Evolutionary conservation across 1,140 invertebrate species (phyloP).

Genomic region (Apolygus lucorum): DNA sequence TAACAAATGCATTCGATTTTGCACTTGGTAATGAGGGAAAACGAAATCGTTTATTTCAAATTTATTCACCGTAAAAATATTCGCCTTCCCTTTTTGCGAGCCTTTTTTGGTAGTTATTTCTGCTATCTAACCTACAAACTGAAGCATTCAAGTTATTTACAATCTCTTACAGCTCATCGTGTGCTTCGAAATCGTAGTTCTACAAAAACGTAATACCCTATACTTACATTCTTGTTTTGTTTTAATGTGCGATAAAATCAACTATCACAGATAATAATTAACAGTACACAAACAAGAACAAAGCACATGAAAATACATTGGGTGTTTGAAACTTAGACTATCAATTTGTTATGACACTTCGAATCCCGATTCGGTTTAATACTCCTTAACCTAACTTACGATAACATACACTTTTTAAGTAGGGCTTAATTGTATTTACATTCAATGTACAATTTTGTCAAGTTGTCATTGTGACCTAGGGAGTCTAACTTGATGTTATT

Average conservation of each 20-base stretch:
- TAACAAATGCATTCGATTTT: neutral
- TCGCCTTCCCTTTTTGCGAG: too few relatives aligned
- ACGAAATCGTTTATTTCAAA: too few relatives aligned
- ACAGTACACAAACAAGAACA: constrained; percentile 35
- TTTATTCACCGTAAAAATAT: too few relatives aligned
- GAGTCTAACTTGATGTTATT: too few relatives aligned
- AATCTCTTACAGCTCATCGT: too few relatives aligned
- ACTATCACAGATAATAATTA: constrained; percentile 27
- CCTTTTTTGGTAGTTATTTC: too few relatives aligned
- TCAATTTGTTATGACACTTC: constrained; percentile 19
- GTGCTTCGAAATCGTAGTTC: too few relatives aligned
- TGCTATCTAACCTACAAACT: neutral
- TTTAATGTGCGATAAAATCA: constrained; percentile 20
- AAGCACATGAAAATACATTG: neutral
- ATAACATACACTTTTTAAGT: too few relatives aligned
- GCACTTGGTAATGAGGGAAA: too few relatives aligned
- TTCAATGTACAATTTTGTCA: neutral
- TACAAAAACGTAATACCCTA: neutral
- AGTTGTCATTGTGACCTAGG: too few relatives aligned
- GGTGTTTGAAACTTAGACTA: neutral
- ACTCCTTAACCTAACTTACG: too few relatives aligned
- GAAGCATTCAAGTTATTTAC: neutral
- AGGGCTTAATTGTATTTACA: neutral
- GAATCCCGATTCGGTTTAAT: constrained; percentile 20
- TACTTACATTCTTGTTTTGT: neutral